Evolutionary conservation across 64 coral and sea anemone species (phyloP), one percentile per base, ranked within the genome.

Genomic region (Montipora efflorescens): DNA sequence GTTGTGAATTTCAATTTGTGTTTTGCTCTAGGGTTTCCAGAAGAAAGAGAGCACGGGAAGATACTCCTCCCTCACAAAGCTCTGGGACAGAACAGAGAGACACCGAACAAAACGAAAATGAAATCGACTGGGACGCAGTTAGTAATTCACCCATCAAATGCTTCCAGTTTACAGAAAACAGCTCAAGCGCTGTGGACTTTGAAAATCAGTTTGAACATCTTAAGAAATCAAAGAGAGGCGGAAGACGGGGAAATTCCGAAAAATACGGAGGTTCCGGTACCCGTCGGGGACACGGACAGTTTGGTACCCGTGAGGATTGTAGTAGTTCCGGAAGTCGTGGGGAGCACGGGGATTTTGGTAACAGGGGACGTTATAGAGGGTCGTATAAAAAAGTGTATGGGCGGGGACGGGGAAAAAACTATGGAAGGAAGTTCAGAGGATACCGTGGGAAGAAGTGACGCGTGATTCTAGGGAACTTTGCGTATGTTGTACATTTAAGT

Each of bases 181-280:
- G 45, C 18, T 50, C 67, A 14, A 86, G 82, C 66, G 62, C 36
- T 18, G 82, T 86, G 62, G 82, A 86, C 82, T 86, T 86, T n/a
- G 36, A 86, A 1, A 86, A 86, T 86, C 82, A 86, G 66, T 86
- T 86, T 86, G 66, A 70, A 86, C 82, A 86, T 48, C 82, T 86
- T 12, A 86, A 72, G 45, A 8, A 86, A 22, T 8, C 36, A 8
- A 86, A 86, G 66, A 7, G 19, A 13, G 66, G 47, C 66, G 46
- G 47, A 7, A 86, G 82, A 14, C 62, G 66, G 16, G 44, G 62
- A 48, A 86, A 71, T 71, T n/a, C 68, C 43, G 64, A 14, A 50
- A 66, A 48, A 70, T 49, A 51, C 18, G 66, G 68, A 82, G 13
- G 23, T 5, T 78, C 76, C 45, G 80, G 23, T 36, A 15, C 57